Evolutionary conservation across 2,888 invertebrate species (phyloP), one percentile per base, ranked within the genome.

Genomic region (Euzophera pinguis): DNA sequence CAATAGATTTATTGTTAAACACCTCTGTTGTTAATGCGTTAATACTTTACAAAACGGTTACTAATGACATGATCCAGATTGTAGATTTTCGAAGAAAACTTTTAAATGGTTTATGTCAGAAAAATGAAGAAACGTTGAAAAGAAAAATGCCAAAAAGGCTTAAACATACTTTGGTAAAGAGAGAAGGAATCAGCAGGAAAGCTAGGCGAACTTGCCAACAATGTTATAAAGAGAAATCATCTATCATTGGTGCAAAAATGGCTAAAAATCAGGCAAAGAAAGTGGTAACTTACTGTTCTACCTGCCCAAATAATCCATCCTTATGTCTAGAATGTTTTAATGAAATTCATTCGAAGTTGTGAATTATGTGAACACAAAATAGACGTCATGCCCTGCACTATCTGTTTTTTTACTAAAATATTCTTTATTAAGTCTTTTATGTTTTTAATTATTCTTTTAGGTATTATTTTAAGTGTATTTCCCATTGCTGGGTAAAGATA

Each of bases 1-100:
- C 57, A 53, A 50, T 64, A 6, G 45, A 71, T 35, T 52, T 72
- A n/a, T 16, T 68, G 10, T 51, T 70, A 53, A 66, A 64, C 49
- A 66, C 62, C 7, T 60, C 65, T 32, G 48, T 71, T 27, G 65
- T 68, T 7, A 71, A 68, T 55, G 60, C 64, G 22, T 53, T 50
- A 45, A 53, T 64, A 47, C 53, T 66, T 45, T 63, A 67, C 52
- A 57, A 63, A 54, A 50, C 41, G 35, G 62, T 61, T 4, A 64
- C 57, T 41, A 41, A 41, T 29, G 52, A 56, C 27, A 56, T 51
- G 7, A 54, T 57, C 37, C 47, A 14, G 39, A 52, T 60, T 5
- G 52, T 58, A 2, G 53, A 59, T 3, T 59, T 54, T 35, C 35
- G 54, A 38, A 56, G 52, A 38, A 22, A 53, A 48, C 48, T 56